Base-by-base conservation (phyloP, 2,113 vertebrate species). In the Vimba vimba region DNA sequence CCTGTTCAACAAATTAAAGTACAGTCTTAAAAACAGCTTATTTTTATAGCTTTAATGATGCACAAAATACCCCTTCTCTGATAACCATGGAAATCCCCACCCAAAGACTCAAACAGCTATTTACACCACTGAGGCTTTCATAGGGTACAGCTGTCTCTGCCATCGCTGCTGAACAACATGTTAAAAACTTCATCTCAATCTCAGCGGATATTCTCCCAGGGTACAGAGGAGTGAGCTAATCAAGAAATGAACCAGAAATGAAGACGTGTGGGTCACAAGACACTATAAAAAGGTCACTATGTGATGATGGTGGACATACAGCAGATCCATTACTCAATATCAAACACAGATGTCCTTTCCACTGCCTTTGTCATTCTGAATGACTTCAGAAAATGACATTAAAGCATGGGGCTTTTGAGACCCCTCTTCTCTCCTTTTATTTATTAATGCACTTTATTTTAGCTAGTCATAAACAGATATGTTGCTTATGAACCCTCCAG, bases 371-470 rank as follows among this genome's bases (percentile, higher is more conserved):
- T 75, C n/a, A 75, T 50, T 55, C 27, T 64, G 36, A 21, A n/a
- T n/a, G 11, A 19, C 6, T 62, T 77, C n/a, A 30, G 47, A 33
- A 55, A 55, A 25, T 11, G 25, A 55, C 47, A 30, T 15, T 2
- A 30, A 25, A 47, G 7, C 13, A 52, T 5, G 13, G 11, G 10
- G 21, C 78, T 45, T 62, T 79, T 60, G 43, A 15, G 68, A 68
- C 43, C 11, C 19, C 12, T 6, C 33, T 11, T 17, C 23, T 47
- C 43, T 12, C 77, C 39, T 73, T 39, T 83, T 79, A 25, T 83
- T 80, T 82, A 87, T 85, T 75, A 8, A 50, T 23, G n/a, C 1
- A 3, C 36, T 83, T 69, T 71, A 83, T 62, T 77, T 59, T 82
- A 57, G 17, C 30, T 30, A 76, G 43, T 69, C 73, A n/a, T 79